A percentile compares a stretch with the other conserved stretches of the same genome.
These are phyloP conservation scores for Lycia hirtaria DNA, from an alignment of 2,888 invertebrate species.

Conservation along the genomic window DNA sequence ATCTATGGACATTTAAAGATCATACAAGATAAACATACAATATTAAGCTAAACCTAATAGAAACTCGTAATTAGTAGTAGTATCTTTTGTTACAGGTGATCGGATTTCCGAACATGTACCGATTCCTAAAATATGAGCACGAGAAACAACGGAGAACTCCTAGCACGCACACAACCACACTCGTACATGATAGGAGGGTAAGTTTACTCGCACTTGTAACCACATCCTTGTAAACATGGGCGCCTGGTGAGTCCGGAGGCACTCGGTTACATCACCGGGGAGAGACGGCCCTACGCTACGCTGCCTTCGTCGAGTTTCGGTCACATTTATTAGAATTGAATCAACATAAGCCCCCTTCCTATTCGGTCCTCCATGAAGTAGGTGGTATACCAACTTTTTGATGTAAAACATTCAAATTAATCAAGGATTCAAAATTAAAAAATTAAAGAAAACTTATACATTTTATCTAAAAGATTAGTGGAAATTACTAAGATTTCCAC, in stretches of 20 bases:
- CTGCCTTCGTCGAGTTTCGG: not conserved
- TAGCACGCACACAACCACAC: conserved; percentile 74
- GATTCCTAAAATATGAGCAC: conserved; percentile 86
- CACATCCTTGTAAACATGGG: conserved; percentile 37
- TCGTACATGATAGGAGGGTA: conserved; percentile 86
- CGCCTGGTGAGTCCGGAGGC: conserved; percentile 57
- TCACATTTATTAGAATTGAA: too few species aligned
- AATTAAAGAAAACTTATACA: too few species aligned
- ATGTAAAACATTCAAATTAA: too few species aligned
- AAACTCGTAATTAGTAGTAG: not conserved
- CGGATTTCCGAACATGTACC: conserved; percentile 88
- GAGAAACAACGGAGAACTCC: conserved; percentile 86
- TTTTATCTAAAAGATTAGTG: too few species aligned
- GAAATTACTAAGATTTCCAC: too few species aligned
- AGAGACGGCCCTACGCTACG: not conserved
- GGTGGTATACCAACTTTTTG: too few species aligned
- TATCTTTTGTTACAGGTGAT: conserved; percentile 78
- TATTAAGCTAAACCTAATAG: too few species aligned
- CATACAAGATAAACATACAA: too few species aligned
- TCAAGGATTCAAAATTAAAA: too few species aligned
- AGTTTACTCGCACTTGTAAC: conserved; percentile 49
- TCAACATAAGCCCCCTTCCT: too few species aligned
- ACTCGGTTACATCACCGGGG: conserved; percentile 29
- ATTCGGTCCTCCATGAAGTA: too few species aligned
- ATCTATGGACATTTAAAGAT: too few species aligned